Percentiles rank a stretch among this genome's conserved stretches.
phyloP scores from a whole-genome alignment of 2,888 invertebrate species.

The Catocala sponsa region DNA sequence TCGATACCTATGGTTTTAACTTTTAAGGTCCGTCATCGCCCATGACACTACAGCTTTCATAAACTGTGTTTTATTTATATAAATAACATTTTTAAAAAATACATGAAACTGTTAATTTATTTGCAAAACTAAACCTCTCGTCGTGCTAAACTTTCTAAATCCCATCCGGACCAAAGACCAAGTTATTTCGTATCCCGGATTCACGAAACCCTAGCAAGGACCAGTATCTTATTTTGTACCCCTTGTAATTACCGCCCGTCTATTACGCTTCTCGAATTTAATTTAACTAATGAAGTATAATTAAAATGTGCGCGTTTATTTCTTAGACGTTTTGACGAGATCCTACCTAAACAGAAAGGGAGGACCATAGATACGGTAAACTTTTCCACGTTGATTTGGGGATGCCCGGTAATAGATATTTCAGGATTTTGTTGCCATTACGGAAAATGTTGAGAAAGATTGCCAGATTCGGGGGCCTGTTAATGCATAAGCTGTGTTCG shows the following conservation, averaged over 20 bases:
- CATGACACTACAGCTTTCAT: too few relatives aligned
- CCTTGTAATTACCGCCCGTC: slow-evolving; percentile 81
- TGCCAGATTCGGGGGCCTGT: slow-evolving; percentile 9
- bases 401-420: slow-evolving; percentile 48
- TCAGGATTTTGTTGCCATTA: slow-evolving; percentile 27
- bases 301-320: slow-evolving; percentile 86
- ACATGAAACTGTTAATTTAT: too few relatives aligned
- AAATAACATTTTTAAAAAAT: too few relatives aligned
- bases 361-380: slow-evolving; percentile 55
- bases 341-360: slow-evolving; percentile 38
- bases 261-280: slow-evolving; percentile 85
- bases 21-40: too few relatives aligned
- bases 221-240: slow-evolving; percentile 56
- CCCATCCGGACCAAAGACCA: slow-evolving; percentile 30
- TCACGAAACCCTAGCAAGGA: slow-evolving; percentile 55
- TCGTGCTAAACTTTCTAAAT: slow-evolving; percentile 10
- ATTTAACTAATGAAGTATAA: slow-evolving; percentile 87
- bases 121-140: too few relatives aligned
- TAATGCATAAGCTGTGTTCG: slow-evolving; percentile 21
- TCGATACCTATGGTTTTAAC: too few relatives aligned
- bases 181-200: slow-evolving; percentile 40
- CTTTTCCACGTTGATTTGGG: slow-evolving; percentile 51
- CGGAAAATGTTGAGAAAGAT: slow-evolving; percentile 30
- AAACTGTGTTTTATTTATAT: too few relatives aligned
- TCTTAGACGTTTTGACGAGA: slow-evolving; percentile 67